A percentile compares a stretch with the other conserved stretches of the same genome.
phyloP scores from a whole-genome alignment of 2,888 invertebrate genomes.

The Nomada fucata region DNA sequence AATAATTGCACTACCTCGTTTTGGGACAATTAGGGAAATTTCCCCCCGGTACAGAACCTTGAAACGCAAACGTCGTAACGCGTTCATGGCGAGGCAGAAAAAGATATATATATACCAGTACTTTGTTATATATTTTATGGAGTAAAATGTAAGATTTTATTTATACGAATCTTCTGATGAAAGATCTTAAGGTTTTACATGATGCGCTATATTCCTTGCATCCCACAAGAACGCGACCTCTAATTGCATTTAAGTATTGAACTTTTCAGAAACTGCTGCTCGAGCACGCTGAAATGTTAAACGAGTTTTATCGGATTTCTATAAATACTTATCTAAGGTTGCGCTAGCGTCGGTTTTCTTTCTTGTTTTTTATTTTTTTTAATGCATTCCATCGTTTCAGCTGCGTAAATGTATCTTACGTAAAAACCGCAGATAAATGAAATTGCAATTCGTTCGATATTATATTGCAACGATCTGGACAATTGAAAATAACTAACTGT shows the following conservation, averaged over 20 bases:
- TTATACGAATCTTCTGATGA: too few species aligned
- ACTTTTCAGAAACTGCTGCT: background rate
- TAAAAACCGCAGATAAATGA: background rate
- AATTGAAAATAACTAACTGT: too few species aligned
- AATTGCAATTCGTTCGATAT: background rate
- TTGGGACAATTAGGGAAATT: background rate
- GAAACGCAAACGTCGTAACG: too few species aligned
- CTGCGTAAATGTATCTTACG: conserved; percentile 1
- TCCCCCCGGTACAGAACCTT: too few species aligned
- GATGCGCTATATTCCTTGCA: background rate
- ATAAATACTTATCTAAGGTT: background rate
- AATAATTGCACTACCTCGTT: conserved; percentile 9
- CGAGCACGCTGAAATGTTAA: background rate
- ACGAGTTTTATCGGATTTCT: conserved; percentile 1
- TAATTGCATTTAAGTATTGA: background rate
- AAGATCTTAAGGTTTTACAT: background rate
- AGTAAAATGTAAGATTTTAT: too few species aligned
- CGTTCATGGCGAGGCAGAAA: too few species aligned
- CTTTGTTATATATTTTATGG: too few species aligned
- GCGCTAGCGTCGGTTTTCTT: background rate
- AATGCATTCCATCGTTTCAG: background rate
- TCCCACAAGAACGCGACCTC: background rate
- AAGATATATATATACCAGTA: too few species aligned
- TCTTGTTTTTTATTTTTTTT: background rate
- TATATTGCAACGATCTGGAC: too few species aligned